phyloP scores from a whole-genome alignment of 1,140 invertebrate species.

The Atta cephalotes region DNA sequence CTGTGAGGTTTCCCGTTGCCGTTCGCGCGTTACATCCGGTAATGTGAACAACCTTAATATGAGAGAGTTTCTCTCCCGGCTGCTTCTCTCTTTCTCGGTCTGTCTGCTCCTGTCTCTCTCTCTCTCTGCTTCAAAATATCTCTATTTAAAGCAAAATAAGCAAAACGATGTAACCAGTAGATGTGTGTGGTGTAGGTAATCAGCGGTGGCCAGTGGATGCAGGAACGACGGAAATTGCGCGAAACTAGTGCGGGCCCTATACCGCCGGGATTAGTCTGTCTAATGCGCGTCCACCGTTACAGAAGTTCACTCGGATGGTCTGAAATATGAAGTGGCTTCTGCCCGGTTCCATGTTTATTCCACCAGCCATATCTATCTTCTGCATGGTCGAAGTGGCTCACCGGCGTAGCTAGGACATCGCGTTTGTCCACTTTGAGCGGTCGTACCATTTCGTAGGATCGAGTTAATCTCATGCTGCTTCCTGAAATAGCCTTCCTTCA shows the following conservation, averaged over 20 bases:
- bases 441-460: conserved; percentile 56
- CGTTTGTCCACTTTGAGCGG: conserved; percentile 59
- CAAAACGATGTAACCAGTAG: conserved; percentile 53
- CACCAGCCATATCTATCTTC: conserved; percentile 63
- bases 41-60: conserved; percentile 47
- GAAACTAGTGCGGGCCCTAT: conserved; percentile 67
- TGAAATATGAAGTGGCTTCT: conserved; percentile 70
- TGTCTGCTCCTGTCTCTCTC: background rate
- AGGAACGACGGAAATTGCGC: conserved; percentile 69
- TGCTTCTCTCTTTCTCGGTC: background rate
- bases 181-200: conserved; percentile 66
- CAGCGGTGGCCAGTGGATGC: conserved; percentile 65
- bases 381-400: conserved; percentile 58
- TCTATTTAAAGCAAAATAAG: conserved; percentile 65
- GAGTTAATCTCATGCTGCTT: conserved; percentile 59
- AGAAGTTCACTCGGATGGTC: conserved; percentile 66
- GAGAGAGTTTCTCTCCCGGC: conserved; percentile 14
- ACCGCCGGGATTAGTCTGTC: conserved; percentile 69
- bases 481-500: conserved; percentile 46
- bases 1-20: conserved; percentile 33
- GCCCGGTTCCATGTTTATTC: conserved; percentile 64
- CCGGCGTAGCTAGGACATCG: conserved; percentile 50
- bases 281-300: conserved; percentile 64
- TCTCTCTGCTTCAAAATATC: conserved; percentile 56
- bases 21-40: conserved; percentile 24